Conservation (phyloP, 1,140 invertebrate genomes). For the Anagrus nilaparvatae region DNA sequence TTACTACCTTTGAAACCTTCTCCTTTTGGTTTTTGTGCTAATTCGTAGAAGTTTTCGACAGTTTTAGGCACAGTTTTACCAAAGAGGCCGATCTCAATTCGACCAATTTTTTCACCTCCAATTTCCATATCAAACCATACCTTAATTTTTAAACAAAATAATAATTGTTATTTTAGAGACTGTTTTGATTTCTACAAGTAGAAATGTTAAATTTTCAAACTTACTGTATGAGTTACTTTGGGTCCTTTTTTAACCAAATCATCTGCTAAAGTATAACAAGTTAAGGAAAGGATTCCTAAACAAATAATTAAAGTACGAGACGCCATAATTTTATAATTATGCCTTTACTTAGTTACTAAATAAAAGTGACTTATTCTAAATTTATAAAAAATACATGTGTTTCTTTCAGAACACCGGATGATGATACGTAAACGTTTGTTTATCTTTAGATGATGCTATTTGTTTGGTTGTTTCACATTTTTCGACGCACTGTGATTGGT, state of each 20-base stretch:
- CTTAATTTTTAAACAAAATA: constrained; percentile 43
- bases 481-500: too few relatives aligned
- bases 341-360: too few relatives aligned
- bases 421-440: too few relatives aligned
- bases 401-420: too few relatives aligned
- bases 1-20: constrained; percentile 82
- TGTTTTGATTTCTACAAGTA: background rate
- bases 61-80: constrained; percentile 96
- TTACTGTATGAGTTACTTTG: constrained; percentile 67
- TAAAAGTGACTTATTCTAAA: too few relatives aligned
- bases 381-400: too few relatives aligned
- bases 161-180: constrained; percentile 2
- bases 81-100: constrained; percentile 85
- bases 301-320: too few relatives aligned
- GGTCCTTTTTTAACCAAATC: constrained; percentile 47
- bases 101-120: constrained; percentile 64
- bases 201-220: background rate
- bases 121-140: constrained; percentile 91
- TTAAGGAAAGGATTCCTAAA: too few relatives aligned
- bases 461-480: too few relatives aligned
- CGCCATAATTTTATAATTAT: too few relatives aligned
- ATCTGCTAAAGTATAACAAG: too few relatives aligned
- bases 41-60: constrained; percentile 79
- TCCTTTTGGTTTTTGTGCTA: constrained; percentile 66
- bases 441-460: too few relatives aligned